Evolutionary conservation across 2,888 invertebrate genomes (phyloP).

Genomic region (Yponomeuta plumbellus): DNA sequence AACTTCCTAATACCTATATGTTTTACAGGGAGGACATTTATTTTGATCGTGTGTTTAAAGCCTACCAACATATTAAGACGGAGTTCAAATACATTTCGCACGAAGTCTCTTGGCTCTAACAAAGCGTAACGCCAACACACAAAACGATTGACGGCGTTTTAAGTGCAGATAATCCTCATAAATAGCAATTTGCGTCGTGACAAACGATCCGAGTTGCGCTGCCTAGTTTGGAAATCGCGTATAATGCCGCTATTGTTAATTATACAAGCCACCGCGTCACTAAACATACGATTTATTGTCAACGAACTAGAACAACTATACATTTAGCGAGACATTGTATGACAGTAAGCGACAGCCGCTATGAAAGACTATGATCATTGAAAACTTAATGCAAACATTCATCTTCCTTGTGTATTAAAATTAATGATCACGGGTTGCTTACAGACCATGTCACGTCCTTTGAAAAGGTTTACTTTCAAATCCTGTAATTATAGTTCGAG

Average conservation of each 20-base stretch:
- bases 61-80: not conserved
- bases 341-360: conserved; percentile 24
- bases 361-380: conserved; percentile 40
- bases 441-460: conserved; percentile 14
- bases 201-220: conserved; percentile 61
- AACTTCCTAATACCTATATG: not conserved
- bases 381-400: conserved; percentile 53
- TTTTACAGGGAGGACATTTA: not conserved
- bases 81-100: conserved; percentile 2
- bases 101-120: conserved; percentile 21
- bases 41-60: not conserved
- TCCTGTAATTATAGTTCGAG: conserved; percentile 14
- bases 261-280: conserved; percentile 69
- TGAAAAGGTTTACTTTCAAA: conserved; percentile 45
- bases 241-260: conserved; percentile 72
- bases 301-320: conserved; percentile 63
- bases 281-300: conserved; percentile 73
- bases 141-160: conserved; percentile 42
- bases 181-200: conserved; percentile 71
- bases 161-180: conserved; percentile 66
- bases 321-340: conserved; percentile 60
- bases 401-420: conserved; percentile 33
- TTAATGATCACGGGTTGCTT: conserved; percentile 26
- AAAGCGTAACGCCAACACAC: conserved; percentile 27
- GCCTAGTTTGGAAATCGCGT: conserved; percentile 71